A percentile compares a stretch with the other conserved stretches of the same genome.
These are phyloP conservation scores for Gulo gulo DNA, from an alignment of 2,113 vertebrate genomes.

Conservation along the genomic window DNA sequence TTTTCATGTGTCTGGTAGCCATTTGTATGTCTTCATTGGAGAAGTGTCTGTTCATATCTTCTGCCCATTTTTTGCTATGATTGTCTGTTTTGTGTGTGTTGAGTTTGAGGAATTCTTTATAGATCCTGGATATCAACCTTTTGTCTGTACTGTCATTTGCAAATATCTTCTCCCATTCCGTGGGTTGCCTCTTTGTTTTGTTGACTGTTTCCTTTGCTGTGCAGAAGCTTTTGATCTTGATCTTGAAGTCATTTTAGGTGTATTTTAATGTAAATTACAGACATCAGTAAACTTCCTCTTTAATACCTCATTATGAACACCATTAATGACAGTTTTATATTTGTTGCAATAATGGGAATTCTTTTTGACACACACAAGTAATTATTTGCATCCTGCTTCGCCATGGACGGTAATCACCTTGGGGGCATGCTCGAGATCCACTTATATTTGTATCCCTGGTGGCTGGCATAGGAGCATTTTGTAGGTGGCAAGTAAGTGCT, in stretches of 20 bases:
- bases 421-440: not conserved
- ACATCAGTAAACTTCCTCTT: not conserved
- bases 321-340: not conserved
- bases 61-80: no score
- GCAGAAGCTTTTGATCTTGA: no score
- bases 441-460: not conserved
- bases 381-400: not conserved
- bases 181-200: no score
- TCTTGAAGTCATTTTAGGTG: not conserved
- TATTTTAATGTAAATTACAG: not conserved
- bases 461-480: not conserved
- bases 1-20: no score
- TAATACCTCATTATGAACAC: not conserved
- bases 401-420: not conserved
- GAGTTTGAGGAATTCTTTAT: no score
- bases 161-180: no score
- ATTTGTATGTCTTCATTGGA: no score
- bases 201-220: no score
- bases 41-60: no score
- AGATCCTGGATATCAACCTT: no score
- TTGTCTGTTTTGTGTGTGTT: no score
- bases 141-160: no score
- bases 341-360: slow-evolving; percentile 1
- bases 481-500: not conserved
- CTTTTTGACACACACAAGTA: not conserved